Percentiles rank a stretch among this genome's conserved stretches.
These are phyloP conservation scores for Ahaetulla prasina DNA, from an alignment of 2,113 vertebrate species.

Conservation along the genomic window DNA sequence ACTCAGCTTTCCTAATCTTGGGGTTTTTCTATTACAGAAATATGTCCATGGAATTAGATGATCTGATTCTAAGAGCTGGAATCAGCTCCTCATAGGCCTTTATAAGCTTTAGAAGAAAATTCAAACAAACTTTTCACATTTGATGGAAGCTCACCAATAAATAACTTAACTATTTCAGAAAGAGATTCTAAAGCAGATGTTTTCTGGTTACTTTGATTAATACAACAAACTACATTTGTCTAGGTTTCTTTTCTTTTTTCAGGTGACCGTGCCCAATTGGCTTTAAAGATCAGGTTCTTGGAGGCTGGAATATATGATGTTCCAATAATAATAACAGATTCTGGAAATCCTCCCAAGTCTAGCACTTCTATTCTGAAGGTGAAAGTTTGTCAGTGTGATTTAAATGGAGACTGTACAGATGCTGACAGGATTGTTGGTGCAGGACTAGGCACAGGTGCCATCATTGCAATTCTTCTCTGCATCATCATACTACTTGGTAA, in stretches of 20 bases:
- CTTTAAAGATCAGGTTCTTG: conserved; percentile 86
- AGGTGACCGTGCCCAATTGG: conserved; percentile 92
- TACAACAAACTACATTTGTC: not conserved
- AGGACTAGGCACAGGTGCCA: conserved; percentile 90
- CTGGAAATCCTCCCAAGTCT: conserved; percentile 90
- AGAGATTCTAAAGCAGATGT: not conserved
- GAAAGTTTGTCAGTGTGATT: conserved; percentile 94
- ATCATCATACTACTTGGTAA: conserved; percentile 97
- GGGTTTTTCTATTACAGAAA: not conserved
- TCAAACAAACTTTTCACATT: not conserved
- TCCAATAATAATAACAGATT: conserved; percentile 94
- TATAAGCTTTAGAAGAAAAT: not conserved
- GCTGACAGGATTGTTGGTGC: conserved; percentile 88
- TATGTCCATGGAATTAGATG: not conserved
- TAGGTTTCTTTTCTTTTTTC: conserved; percentile 4
- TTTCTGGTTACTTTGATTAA: not conserved
- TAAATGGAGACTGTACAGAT: conserved; percentile 91
- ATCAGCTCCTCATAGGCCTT: not conserved
- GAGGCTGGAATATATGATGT: conserved; percentile 92
- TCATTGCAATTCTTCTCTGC: conserved; percentile 95
- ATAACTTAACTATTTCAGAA: not conserved
- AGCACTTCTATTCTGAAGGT: conserved; percentile 90
- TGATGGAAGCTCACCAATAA: not conserved
- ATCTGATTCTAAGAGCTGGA: not conserved
- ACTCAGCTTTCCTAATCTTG: not conserved